phyloP scores from a whole-genome alignment of 2,888 invertebrate genomes.

The Drosophila histrio region DNA sequence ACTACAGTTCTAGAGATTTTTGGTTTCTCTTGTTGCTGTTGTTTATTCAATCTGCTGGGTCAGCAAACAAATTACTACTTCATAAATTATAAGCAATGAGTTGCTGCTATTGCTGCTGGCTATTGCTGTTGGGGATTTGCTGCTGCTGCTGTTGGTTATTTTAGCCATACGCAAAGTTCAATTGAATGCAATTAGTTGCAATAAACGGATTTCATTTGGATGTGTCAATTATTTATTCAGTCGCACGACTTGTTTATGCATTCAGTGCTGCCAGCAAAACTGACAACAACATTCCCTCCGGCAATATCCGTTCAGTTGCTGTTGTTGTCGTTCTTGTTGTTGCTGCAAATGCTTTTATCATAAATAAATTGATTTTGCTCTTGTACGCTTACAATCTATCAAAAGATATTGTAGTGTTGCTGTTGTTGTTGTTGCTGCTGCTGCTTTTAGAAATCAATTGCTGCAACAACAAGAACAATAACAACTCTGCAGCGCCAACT shows the following conservation, averaged over 20 bases:
- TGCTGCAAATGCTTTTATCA: conserved; percentile 35
- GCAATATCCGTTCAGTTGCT: conserved; percentile 4
- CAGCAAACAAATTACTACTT: conserved; percentile 22
- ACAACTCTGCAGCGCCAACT: conserved; percentile 18
- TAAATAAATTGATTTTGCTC: conserved; percentile 60
- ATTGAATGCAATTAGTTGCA: conserved; percentile 70
- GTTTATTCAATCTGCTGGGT: conserved; percentile 4
- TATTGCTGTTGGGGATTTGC: neutral
- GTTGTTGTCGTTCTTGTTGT: neutral
- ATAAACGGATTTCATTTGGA: conserved; percentile 51
- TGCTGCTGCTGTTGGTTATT: conserved; percentile 4
- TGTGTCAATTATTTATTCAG: conserved; percentile 47
- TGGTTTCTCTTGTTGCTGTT: conserved; percentile 10
- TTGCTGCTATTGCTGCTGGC: conserved; percentile 14
- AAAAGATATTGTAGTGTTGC: conserved; percentile 23
- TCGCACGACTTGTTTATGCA: conserved; percentile 35
- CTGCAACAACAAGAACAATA: conserved; percentile 11
- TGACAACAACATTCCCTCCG: neutral
- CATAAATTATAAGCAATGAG: conserved; percentile 40
- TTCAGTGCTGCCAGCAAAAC: conserved; percentile 22
- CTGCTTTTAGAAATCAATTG: conserved; percentile 42
- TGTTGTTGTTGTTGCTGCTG: neutral
- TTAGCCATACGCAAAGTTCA: conserved; percentile 34
- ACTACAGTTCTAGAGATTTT: neutral
- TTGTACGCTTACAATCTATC: conserved; percentile 38